phyloP scores from a whole-genome alignment of 2,797 vertebrate genomes.

The Sparus aurata region DNA sequence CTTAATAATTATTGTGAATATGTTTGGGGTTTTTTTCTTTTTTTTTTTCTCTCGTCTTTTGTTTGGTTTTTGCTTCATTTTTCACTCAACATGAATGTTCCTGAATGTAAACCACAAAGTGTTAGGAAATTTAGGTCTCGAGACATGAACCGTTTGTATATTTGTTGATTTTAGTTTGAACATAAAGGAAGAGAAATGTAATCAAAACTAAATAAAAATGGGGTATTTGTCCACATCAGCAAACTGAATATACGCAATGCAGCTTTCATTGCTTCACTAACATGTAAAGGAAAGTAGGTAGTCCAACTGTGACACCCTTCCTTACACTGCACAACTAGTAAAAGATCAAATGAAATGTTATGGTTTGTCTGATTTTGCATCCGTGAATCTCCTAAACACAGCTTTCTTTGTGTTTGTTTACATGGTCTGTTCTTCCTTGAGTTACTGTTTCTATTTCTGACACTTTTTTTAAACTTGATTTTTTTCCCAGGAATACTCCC shows the following conservation, averaged over 20 bases:
- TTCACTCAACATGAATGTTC: conserved; percentile 95
- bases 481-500: no score
- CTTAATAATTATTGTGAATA: conserved; percentile 80
- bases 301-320: conserved; percentile 3
- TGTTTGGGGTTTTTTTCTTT: conserved; percentile 82
- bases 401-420: conserved; percentile 57
- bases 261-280: conserved; percentile 35
- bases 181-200: conserved; percentile 43
- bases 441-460: conserved; percentile 58
- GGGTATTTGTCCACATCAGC: conserved; percentile 43
- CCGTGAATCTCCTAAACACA: conserved; percentile 87
- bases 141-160: conserved; percentile 71
- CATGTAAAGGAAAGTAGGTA: conserved; percentile 23
- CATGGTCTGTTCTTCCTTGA: conserved; percentile 46
- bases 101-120: conserved; percentile 97
- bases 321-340: conserved; percentile 19
- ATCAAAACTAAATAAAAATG: conserved; percentile 46
- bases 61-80: conserved; percentile 77
- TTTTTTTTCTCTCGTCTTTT: conserved; percentile 74
- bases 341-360: conserved; percentile 10
- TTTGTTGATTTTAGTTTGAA: conserved; percentile 70
- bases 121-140: conserved; percentile 80
- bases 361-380: conserved; percentile 81
- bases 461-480: no score
- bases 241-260: conserved; percentile 25